A percentile compares a stretch with the other conserved stretches of the same genome.
These are phyloP conservation scores for Leptobrachium leishanense DNA, from an alignment of 2,113 vertebrate species.

Conservation along the genomic window DNA sequence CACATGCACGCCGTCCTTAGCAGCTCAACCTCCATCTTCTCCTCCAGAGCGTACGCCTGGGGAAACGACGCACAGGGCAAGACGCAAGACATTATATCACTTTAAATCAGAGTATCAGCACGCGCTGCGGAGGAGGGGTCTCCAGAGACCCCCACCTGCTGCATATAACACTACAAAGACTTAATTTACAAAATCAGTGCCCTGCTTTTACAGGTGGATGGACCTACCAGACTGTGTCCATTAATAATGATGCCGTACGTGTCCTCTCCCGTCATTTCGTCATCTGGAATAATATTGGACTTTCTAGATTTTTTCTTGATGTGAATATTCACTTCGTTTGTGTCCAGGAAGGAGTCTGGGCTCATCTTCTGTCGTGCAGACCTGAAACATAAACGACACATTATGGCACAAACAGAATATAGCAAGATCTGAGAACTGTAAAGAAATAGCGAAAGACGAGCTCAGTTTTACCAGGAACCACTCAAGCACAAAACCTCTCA, in stretches of 20 bases:
- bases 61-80: neutral
- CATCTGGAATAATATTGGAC: constrained; percentile 66
- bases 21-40: constrained; percentile 78
- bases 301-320: constrained; percentile 58
- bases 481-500: too few species aligned
- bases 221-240: constrained; percentile 87
- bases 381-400: constrained; percentile 58
- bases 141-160: too few species aligned
- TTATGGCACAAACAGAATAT: neutral
- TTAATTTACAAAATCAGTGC: too few species aligned
- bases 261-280: constrained; percentile 72
- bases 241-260: constrained; percentile 83
- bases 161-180: too few species aligned
- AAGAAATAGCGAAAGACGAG: too few species aligned
- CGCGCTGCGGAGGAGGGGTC: neutral
- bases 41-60: constrained; percentile 84
- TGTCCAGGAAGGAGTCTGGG: constrained; percentile 63
- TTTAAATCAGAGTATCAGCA: neutral
- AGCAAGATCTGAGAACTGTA: too few species aligned
- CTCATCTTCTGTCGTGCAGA: constrained; percentile 80
- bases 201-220: too few species aligned
- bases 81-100: neutral
- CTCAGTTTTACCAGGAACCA: too few species aligned
- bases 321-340: constrained; percentile 60
- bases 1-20: constrained; percentile 86